Percentiles rank a stretch among this genome's conserved stretches.
phyloP scores from a whole-genome alignment of 2,888 invertebrate species.

The Acleris literana region DNA sequence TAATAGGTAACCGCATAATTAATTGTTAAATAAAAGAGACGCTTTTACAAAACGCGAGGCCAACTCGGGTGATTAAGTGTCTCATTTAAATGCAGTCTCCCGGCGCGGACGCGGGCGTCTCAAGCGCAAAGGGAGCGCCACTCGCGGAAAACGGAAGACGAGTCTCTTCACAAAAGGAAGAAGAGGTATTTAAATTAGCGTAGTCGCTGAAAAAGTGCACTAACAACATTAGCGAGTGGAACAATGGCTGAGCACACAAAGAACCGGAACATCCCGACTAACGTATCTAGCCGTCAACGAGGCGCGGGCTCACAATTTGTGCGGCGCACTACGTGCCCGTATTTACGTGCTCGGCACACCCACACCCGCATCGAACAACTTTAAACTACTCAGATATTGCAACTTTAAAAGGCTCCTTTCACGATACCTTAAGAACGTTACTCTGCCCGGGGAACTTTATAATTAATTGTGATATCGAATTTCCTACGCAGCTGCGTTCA shows the following conservation, averaged over 20 bases:
- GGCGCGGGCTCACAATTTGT: conserved; percentile 43
- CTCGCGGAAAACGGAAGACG: conserved; percentile 82
- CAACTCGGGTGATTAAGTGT: conserved; percentile 82
- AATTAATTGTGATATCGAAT: conserved; percentile 3
- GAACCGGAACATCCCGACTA: conserved; percentile 64
- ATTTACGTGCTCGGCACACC: conserved; percentile 33
- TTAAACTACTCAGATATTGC: conserved; percentile 46
- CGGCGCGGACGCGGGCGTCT: conserved; percentile 75
- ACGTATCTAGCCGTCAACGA: conserved; percentile 52
- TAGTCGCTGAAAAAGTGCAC: conserved; percentile 82
- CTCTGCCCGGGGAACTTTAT: conserved; percentile 4
- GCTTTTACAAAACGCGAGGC: conserved; percentile 75
- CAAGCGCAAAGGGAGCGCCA: conserved; percentile 78
- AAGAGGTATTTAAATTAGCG: conserved; percentile 82
- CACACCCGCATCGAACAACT: conserved; percentile 45
- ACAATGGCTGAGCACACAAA: conserved; percentile 77
- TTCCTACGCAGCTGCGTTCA: not conserved
- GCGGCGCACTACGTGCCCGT: conserved; percentile 38
- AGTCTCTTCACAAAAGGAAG: conserved; percentile 79
- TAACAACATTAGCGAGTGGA: conserved; percentile 81
- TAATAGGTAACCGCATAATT: conserved; percentile 61
- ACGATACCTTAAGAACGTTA: conserved; percentile 6
- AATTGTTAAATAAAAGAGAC: conserved; percentile 73
- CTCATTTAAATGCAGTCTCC: conserved; percentile 83
- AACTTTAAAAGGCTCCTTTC: conserved; percentile 18